Conservation (phyloP, 2,888 invertebrate genomes). For the Arge pagana region DNA sequence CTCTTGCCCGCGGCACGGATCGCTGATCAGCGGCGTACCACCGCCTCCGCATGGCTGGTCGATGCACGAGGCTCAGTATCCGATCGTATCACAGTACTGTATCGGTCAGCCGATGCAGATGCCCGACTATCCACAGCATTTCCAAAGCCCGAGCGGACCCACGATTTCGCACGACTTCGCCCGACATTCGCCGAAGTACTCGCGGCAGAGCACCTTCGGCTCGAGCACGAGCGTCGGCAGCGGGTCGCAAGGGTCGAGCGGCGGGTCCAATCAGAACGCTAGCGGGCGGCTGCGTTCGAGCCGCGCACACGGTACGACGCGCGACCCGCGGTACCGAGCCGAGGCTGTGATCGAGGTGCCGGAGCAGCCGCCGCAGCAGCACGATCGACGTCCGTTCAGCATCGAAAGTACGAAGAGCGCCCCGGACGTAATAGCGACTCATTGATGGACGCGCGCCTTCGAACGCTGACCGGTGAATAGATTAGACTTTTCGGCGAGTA, state of each 20-base stretch:
- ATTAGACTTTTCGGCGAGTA: too few species aligned
- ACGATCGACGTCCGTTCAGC: conserved; percentile 73
- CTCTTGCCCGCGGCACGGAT: conserved; percentile 37
- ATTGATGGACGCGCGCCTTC: conserved; percentile 68
- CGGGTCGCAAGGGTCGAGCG: conserved; percentile 37
- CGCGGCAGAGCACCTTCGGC: conserved; percentile 36
- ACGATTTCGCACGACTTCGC: conserved; percentile 29
- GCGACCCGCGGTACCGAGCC: conserved; percentile 60
- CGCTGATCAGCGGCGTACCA: conserved; percentile 30
- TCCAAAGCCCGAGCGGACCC: conserved; percentile 44
- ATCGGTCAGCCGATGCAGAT: conserved; percentile 32
- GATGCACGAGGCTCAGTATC: conserved; percentile 40
- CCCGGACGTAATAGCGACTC: conserved; percentile 86
- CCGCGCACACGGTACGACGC: too few species aligned
- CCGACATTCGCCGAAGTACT: conserved; percentile 20
- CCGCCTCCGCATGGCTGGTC: conserved; percentile 53
- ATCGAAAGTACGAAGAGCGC: conserved; percentile 86
- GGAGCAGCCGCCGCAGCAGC: too few species aligned
- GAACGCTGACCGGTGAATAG: too few species aligned
- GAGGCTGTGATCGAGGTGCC: conserved; percentile 67
- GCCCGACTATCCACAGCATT: conserved; percentile 43
- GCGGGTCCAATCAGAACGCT: conserved; percentile 39
- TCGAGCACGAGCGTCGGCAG: conserved; percentile 42
- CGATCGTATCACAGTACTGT: conserved; percentile 27
- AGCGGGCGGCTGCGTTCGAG: too few species aligned